Conservation (phyloP, 2,797 vertebrate species). For the Margarornis squamiger region DNA sequence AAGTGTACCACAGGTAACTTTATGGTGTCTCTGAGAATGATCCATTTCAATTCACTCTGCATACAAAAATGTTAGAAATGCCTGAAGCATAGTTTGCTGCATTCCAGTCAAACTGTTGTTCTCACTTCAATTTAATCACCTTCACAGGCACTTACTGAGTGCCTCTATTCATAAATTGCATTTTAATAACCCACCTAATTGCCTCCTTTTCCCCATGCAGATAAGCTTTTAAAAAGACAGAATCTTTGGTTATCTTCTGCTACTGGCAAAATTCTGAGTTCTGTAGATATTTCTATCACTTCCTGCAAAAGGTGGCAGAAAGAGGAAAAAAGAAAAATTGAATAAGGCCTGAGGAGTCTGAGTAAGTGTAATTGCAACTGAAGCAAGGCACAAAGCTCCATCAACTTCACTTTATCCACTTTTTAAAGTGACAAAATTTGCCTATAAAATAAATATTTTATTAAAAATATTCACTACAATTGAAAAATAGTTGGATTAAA, state of each 20-base stretch:
- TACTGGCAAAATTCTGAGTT: slow-evolving; percentile 28
- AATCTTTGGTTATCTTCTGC: not conserved
- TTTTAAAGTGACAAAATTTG: not conserved
- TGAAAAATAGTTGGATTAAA: not conserved
- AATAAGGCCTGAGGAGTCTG: not conserved
- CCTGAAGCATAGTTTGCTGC: slow-evolving; percentile 51
- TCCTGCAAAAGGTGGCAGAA: slow-evolving; percentile 11
- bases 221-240: slow-evolving; percentile 32
- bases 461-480: slow-evolving; percentile 5
- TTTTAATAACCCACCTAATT: slow-evolving; percentile 66
- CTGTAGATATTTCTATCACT: not conserved
- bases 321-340: not conserved
- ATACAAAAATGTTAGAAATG: slow-evolving; percentile 42
- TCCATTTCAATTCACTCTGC: not conserved
- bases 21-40: not conserved
- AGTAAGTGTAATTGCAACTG: not conserved
- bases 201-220: slow-evolving; percentile 36
- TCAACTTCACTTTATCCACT: not conserved
- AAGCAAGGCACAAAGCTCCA: not conserved
- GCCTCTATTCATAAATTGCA: slow-evolving; percentile 69
- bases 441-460: not conserved
- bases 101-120: slow-evolving; percentile 70
- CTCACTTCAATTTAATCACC: slow-evolving; percentile 71
- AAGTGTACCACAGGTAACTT: not conserved
- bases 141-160: slow-evolving; percentile 55